Evolutionary conservation across 1,140 invertebrate species (phyloP), one percentile per base, ranked within the genome.

Genomic region (Drosophila persimilis): DNA sequence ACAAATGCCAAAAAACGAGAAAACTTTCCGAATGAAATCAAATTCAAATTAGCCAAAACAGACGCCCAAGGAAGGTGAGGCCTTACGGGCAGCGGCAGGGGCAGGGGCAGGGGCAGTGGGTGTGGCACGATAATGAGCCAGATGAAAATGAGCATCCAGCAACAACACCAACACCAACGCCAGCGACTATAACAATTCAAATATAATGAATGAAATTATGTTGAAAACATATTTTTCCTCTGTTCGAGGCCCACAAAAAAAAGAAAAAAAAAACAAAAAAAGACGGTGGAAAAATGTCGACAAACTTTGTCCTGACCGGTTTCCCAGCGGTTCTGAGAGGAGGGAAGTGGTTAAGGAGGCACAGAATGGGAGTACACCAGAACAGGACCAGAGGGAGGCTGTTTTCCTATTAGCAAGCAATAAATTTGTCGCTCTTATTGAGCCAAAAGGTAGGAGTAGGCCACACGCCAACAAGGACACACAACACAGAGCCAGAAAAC

Each of bases 401-500:
- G 70, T 81, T 81, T 83, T 81, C 73, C 73, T 81, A 81, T 81
- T 81, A 81, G 79, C 79, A 77, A 81, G 78, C 79, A 83, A 81
- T 81, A 81, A 81, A 81, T 81, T 81, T 76, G 79, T 70, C 70
- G 70, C 50, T 77, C 48, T 61, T 61, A 77, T 81, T 64, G 77
- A 77, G 77, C 71, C 62, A 52, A 69, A 69, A 69, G 65, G 63
- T 69, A 51, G 65, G 50, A 31, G 61, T 11, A 11, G 35, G 31
- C 31, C 31, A 31, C 31, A 31, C 31, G 31, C 31, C 31, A 9
- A 9, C 31, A 9, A 31, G 11, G 3, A 13, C 11, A 8, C 35
- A 39, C 35, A 54, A 55, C 66, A 56, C 62, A 56, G 65, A 53
- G 66, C 22, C 24, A 66, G 62, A 39, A 67, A 69, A 69, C 65